These are phyloP conservation scores for Scaptomyza parva DNA, from an alignment of 2,888 invertebrate species.

Conservation along the genomic window DNA sequence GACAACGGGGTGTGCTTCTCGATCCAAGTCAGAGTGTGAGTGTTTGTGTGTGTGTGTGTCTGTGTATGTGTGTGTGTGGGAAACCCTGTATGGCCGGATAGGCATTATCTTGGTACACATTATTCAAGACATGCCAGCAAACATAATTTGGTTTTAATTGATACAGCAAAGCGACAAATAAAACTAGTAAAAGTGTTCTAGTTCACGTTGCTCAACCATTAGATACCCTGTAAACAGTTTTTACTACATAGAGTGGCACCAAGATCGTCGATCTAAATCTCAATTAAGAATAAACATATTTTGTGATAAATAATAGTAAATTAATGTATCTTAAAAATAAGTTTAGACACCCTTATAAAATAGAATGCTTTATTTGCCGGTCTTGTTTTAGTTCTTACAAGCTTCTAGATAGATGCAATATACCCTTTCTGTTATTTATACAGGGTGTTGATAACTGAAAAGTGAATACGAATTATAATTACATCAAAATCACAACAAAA, in stretches of 20 bases:
- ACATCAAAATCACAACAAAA: slow-evolving; percentile 9
- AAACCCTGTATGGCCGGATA: slow-evolving; percentile 72
- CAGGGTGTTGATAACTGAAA: slow-evolving; percentile 13
- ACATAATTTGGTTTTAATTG: slow-evolving; percentile 72
- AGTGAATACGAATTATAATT: slow-evolving; percentile 15
- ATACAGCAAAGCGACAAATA: slow-evolving; percentile 57
- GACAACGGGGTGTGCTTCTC: slow-evolving; percentile 43
- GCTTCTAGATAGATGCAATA: not conserved
- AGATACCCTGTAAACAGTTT: not conserved
- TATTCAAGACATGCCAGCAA: slow-evolving; percentile 65
- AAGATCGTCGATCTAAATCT: no score
- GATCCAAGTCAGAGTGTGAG: slow-evolving; percentile 25
- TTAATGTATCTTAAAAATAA: no score
- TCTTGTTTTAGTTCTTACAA: no score
- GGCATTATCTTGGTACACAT: slow-evolving; percentile 59
- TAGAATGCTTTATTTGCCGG: no score
- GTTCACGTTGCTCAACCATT: not conserved
- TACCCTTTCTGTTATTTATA: not conserved
- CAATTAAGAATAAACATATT: no score
- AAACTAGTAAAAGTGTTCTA: slow-evolving; percentile 4
- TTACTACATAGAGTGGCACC: no score
- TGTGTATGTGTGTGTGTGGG: slow-evolving; percentile 39
- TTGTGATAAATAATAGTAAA: no score
- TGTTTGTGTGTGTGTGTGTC: slow-evolving; percentile 2
- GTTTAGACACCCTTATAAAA: no score